Base-by-base conservation (phyloP, 2,797 vertebrate species). In the Toxotes lorentzi region DNA sequence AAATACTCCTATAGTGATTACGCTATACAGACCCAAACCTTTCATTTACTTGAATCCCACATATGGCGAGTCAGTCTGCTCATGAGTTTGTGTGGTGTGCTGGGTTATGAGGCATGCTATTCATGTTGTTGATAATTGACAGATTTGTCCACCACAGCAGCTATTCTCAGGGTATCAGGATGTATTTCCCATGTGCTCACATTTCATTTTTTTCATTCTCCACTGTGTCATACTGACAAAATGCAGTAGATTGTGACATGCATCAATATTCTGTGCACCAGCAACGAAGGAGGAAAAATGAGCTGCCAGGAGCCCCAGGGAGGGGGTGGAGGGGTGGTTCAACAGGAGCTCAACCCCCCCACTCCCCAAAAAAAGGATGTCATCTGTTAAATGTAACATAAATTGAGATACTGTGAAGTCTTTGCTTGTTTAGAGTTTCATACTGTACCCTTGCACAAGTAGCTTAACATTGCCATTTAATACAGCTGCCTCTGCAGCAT, bases 261-360 rank as follows among this genome's bases (percentile, higher is more conserved):
- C 83, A 83, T 92, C 84, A 81, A 89, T 88, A 82, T 87, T 70
- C 63, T n/a, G 7, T 7, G 3, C 76, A 76, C 35, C 60, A 34
- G 75, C 73, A 81, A 67, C 21, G 19, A 83, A 80, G 62, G 32
- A 81, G 76, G 64, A 75, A 74, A 87, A 77, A 89, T 79, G 56
- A 88, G 67, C 76, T 66, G 62, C 70, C 10, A 16, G 56, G 56
- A 86, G 83, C 76, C 35, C 38, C 3, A 4, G n/a, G 27, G 38
- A 7, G 12, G 12, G 38, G 38, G 43, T 62, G 78, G 79, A 63
- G 62, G 68, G 4, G 48, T 84, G 61, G 73, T 74, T 43, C 68
- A 69, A 69, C 61, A 62, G 30, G 13, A 58, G 17, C 56, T 64
- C n/a, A 32, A 30, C 1, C 27, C 27, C 27, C 27, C 3, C 27